Conservation (phyloP, 1,140 invertebrate species). For the Episyrphus balteatus region DNA sequence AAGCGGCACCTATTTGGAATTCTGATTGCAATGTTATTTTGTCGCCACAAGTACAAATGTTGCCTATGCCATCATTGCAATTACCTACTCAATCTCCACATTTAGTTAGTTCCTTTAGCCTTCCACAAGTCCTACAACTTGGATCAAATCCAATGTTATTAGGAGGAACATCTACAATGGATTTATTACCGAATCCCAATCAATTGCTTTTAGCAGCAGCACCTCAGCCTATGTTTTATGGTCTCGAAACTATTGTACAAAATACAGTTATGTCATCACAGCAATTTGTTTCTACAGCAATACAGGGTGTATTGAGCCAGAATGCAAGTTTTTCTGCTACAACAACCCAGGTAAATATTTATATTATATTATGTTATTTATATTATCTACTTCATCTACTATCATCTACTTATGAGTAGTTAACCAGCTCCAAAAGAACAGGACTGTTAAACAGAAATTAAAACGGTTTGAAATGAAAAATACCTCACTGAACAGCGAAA, state of each 20-base stretch:
- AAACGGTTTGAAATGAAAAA: no score
- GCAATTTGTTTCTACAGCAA: conserved; percentile 63
- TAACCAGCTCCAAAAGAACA: no score
- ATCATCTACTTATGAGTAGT: no score
- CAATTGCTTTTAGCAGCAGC: conserved; percentile 53
- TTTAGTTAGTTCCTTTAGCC: conserved; percentile 46
- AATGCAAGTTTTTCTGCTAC: conserved; percentile 69
- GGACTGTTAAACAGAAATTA: no score
- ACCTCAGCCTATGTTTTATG: conserved; percentile 66
- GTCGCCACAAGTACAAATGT: conserved; percentile 12
- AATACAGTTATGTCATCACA: conserved; percentile 77
- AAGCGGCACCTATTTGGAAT: conserved; percentile 25
- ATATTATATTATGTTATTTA: background rate
- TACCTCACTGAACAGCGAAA: no score
- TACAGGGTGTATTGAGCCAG: conserved; percentile 62
- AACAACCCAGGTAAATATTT: conserved; percentile 50
- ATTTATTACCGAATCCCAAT: conserved; percentile 56
- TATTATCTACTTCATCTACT: background rate
- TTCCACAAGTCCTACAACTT: conserved; percentile 46
- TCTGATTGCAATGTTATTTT: conserved; percentile 33
- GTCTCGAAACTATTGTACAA: conserved; percentile 70
- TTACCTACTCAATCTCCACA: conserved; percentile 13
- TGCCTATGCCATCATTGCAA: conserved; percentile 22
- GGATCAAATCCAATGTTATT: conserved; percentile 45
- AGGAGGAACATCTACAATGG: conserved; percentile 52